Percentiles rank a stretch among this genome's conserved stretches.
phyloP scores from a whole-genome alignment of 2,888 invertebrate genomes.

The Lasioglossum figueresi region DNA sequence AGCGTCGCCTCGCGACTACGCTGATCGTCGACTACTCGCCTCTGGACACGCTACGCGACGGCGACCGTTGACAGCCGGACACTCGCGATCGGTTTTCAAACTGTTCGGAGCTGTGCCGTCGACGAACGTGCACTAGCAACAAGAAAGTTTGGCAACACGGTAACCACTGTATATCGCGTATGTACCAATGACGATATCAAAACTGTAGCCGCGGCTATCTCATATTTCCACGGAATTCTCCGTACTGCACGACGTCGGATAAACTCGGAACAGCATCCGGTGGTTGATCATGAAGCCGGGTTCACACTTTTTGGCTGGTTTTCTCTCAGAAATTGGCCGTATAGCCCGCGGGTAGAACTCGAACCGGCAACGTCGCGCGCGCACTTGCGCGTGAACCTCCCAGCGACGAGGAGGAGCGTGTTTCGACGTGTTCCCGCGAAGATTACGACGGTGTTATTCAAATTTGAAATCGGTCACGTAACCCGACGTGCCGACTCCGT shows the following conservation, averaged over 20 bases:
- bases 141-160: slow-evolving; percentile 66
- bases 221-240: slow-evolving; percentile 4
- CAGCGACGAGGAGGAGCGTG: slow-evolving; percentile 60
- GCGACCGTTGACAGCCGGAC: background rate
- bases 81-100: background rate
- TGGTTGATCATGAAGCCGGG: background rate
- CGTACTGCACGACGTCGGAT: background rate
- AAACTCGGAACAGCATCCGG: background rate
- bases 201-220: slow-evolving; percentile 50
- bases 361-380: slow-evolving; percentile 73
- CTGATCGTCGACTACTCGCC: background rate
- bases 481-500: background rate
- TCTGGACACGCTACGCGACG: background rate
- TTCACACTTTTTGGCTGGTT: background rate
- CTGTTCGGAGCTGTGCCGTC: background rate
- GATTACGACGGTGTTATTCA: slow-evolving; percentile 42
- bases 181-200: slow-evolving; percentile 36
- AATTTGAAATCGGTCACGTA: slow-evolving; percentile 29
- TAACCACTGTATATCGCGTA: slow-evolving; percentile 59
- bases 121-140: slow-evolving; percentile 29
- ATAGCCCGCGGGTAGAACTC: slow-evolving; percentile 51
- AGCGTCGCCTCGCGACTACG: slow-evolving; percentile 42
- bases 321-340: slow-evolving; percentile 37
- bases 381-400: slow-evolving; percentile 73
- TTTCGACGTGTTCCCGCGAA: slow-evolving; percentile 66